Conservation (phyloP, 2,888 invertebrate genomes). For the Morpho helenor region DNA sequence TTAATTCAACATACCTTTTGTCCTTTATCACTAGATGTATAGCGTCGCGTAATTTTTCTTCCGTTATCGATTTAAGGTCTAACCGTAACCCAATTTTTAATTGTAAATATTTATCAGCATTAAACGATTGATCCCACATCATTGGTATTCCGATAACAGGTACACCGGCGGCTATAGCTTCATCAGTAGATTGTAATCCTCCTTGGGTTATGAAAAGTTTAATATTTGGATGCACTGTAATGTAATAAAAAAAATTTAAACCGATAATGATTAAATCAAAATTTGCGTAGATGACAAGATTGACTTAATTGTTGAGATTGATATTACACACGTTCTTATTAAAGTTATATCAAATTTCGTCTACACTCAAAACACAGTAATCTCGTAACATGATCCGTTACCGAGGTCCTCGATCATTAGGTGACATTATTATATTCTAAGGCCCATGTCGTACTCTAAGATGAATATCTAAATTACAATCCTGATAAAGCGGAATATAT, state of each 20-base stretch:
- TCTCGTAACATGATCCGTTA: no score
- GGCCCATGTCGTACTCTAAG: no score
- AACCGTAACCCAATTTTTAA: constrained; percentile 42
- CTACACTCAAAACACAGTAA: no score
- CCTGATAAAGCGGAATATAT: no score
- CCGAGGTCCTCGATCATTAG: no score
- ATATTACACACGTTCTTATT: no score
- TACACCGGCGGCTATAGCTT: constrained; percentile 50
- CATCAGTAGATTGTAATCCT: constrained; percentile 58
- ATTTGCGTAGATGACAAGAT: no score
- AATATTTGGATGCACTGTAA: constrained; percentile 54
- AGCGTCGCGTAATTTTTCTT: constrained; percentile 32
- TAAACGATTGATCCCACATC: constrained; percentile 53
- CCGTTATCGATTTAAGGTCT: constrained; percentile 35
- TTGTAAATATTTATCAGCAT: constrained; percentile 39
- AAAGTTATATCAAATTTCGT: no score
- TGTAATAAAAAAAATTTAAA: neutral
- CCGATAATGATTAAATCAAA: no score
- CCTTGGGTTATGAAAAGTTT: constrained; percentile 58
- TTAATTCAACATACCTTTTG: constrained; percentile 27
- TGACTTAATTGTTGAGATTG: no score
- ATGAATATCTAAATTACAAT: no score
- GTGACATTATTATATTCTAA: no score
- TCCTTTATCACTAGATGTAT: constrained; percentile 32
- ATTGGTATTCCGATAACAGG: constrained; percentile 56